A percentile compares a stretch with the other conserved stretches of the same genome.
Evolutionary conservation across 2,113 vertebrate genomes (phyloP).

Genomic region (Pelmatolapia mariae): DNA sequence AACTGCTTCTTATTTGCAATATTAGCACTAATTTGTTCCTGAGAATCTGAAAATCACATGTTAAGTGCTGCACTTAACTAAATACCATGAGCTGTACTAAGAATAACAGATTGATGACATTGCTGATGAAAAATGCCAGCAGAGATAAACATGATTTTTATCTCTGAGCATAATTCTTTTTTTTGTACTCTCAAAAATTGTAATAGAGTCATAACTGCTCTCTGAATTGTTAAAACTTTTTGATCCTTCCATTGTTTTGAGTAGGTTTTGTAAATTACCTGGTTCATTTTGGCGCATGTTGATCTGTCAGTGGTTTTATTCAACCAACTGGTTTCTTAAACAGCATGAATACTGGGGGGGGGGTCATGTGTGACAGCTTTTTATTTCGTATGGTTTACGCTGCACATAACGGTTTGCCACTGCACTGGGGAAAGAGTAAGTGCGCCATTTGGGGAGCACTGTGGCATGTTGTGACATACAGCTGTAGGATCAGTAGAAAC

Average conservation of each 20-base stretch:
- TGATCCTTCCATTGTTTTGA: not conserved
- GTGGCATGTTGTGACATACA: not conserved
- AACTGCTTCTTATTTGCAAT: not conserved
- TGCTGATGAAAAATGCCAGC: not conserved
- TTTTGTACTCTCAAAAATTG: not conserved
- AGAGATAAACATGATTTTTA: not conserved
- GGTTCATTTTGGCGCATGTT: conserved; percentile 8
- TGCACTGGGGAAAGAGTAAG: not conserved
- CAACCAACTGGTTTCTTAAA: conserved; percentile 12
- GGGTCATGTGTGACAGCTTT: not conserved
- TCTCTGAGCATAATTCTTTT: not conserved
- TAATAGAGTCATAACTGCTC: conserved; percentile 14
- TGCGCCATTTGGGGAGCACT: not conserved
- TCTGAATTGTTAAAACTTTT: not conserved
- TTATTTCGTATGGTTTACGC: not conserved
- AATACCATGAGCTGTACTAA: not conserved
- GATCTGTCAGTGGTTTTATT: not conserved
- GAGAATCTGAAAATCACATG: not conserved
- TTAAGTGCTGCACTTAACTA: not conserved
- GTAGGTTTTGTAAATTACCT: conserved; percentile 7
- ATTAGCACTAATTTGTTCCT: not conserved
- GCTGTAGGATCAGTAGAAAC: not conserved
- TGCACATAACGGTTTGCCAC: not conserved
- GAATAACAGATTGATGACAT: not conserved
- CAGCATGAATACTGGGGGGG: not conserved